A percentile compares a stretch with the other conserved stretches of the same genome.
phyloP scores from a whole-genome alignment of 2,113 vertebrate genomes.

The Plecotus auritus region DNA sequence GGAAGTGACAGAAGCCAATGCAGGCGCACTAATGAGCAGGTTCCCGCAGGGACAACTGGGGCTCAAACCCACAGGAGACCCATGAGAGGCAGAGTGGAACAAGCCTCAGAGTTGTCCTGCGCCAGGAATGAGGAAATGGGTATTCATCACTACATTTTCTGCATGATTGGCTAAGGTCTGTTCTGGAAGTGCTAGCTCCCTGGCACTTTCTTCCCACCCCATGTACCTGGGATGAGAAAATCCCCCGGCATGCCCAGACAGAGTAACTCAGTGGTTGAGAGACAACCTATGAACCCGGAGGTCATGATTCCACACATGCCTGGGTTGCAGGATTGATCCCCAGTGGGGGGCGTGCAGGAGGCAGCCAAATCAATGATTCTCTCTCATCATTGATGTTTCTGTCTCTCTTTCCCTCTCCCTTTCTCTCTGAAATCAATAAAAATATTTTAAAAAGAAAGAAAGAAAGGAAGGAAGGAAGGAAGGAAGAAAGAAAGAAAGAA shows the following conservation, averaged over 20 bases:
- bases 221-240: not conserved
- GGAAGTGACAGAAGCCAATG: not conserved
- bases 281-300: no score
- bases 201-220: not conserved
- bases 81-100: not conserved
- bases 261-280: no score
- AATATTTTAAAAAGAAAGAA: no score
- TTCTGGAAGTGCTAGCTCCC: not conserved
- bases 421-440: no score
- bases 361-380: no score
- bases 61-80: not conserved
- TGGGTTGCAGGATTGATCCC: no score
- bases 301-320: no score
- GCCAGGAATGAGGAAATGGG: not conserved
- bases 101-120: not conserved
- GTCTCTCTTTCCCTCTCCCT: no score
- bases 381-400: no score
- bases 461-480: no score
- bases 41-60: not conserved
- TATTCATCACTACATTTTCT: not conserved
- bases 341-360: no score
- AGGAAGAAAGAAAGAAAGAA: not conserved
- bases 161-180: not conserved
- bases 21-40: not conserved
- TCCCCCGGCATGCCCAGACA: not conserved